Evolutionary conservation across 2,888 invertebrate species (phyloP).

Genomic region (Gnatocerus cornutus): DNA sequence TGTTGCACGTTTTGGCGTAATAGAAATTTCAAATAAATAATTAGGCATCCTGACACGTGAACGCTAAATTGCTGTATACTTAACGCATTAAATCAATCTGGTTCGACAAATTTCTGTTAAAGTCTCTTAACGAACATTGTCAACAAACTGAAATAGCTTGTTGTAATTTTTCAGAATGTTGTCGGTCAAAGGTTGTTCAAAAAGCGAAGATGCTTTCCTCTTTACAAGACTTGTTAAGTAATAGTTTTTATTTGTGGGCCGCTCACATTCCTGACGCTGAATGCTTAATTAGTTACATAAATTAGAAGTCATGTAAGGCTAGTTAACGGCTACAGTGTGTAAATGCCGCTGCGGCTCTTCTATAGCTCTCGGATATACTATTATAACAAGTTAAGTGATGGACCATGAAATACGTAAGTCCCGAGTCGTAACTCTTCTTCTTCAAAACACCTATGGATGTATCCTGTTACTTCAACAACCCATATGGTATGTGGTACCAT

Average conservation of each 20-base stretch:
- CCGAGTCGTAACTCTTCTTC: conserved; percentile 40
- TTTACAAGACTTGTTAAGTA: conserved; percentile 33
- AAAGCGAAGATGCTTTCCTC: conserved; percentile 15
- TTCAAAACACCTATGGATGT: conserved; percentile 20
- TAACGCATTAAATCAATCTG: conserved; percentile 27
- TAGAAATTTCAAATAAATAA: conserved; percentile 38
- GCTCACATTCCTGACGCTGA: conserved; percentile 50
- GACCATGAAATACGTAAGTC: conserved; percentile 45
- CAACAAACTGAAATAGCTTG: conserved; percentile 1
- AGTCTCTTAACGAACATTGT: conserved; percentile 18
- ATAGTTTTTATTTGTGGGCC: conserved; percentile 42
- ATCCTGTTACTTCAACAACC: conserved; percentile 11
- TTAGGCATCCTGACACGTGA: conserved; percentile 29
- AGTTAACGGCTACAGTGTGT: conserved; percentile 42
- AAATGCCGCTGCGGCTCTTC: conserved; percentile 36
- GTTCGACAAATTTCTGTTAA: conserved; percentile 38
- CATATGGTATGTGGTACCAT: conserved; percentile 13
- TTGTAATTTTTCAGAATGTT: neutral
- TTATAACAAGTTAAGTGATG: conserved; percentile 35
- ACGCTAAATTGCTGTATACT: conserved; percentile 14
- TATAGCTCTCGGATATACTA: conserved; percentile 12
- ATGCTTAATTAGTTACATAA: conserved; percentile 50
- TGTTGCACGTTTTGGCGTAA: conserved; percentile 18
- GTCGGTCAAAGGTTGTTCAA: neutral
- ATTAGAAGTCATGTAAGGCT: conserved; percentile 49